Evolutionary conservation across 2,797 vertebrate genomes (phyloP).

Genomic region (Protonibea diacanthus): DNA sequence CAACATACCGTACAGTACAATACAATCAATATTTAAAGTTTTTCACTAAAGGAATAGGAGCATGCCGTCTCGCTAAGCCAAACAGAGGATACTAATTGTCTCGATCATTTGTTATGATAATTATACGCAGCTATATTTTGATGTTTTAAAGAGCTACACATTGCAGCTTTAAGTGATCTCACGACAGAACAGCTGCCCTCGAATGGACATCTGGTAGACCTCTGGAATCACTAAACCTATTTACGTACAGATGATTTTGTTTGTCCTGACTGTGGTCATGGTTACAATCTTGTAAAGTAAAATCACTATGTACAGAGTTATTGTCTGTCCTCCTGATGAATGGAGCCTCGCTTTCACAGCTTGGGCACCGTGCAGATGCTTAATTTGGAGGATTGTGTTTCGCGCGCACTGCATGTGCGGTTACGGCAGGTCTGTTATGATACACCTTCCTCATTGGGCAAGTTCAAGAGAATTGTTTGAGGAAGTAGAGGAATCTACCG

Average conservation of each 20-base stretch:
- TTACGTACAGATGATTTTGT: slow-evolving; percentile 60
- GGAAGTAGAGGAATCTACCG: slow-evolving; percentile 68
- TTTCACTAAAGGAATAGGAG: background rate
- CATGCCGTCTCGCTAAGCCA: background rate
- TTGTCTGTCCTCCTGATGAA: slow-evolving; percentile 47
- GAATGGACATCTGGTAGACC: slow-evolving; percentile 67
- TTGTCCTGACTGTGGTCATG: slow-evolving; percentile 72
- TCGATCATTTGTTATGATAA: slow-evolving; percentile 36
- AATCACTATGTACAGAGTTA: slow-evolving; percentile 47
- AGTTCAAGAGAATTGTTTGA: slow-evolving; percentile 62
- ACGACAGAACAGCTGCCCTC: slow-evolving; percentile 50
- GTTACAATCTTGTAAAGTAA: slow-evolving; percentile 64
- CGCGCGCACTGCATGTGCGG: slow-evolving; percentile 36
- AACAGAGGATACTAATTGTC: slow-evolving; percentile 17
- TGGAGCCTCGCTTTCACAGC: slow-evolving; percentile 4
- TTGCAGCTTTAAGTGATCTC: slow-evolving; percentile 42
- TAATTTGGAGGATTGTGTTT: slow-evolving; percentile 45
- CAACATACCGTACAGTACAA: background rate
- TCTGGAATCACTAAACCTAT: slow-evolving; percentile 62
- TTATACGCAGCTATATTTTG: slow-evolving; percentile 40
- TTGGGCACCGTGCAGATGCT: slow-evolving; percentile 24
- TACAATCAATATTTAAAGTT: background rate
- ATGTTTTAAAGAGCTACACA: slow-evolving; percentile 42
- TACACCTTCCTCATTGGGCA: slow-evolving; percentile 29
- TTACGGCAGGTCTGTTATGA: slow-evolving; percentile 11